Percentiles rank a stretch among this genome's conserved stretches.
Conservation (phyloP, 2,888 invertebrate species). For the Mamestra brassicae region DNA sequence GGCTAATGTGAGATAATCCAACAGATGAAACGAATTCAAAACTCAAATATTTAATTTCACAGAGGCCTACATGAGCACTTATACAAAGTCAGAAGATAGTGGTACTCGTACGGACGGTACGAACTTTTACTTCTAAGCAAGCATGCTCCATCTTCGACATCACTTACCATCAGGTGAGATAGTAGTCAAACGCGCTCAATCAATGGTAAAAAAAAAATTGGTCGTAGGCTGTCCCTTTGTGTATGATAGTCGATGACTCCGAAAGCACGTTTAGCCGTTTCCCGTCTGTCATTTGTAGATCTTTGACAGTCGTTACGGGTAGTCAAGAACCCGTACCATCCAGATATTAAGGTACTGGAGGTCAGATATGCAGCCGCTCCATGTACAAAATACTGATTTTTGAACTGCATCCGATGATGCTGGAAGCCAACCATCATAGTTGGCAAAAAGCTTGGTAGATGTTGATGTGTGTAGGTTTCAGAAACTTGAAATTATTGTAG, state of each 20-base stretch:
- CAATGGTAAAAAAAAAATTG: too few species aligned
- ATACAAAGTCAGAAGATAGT: too few species aligned
- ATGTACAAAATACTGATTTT: neutral
- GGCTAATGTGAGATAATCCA: neutral
- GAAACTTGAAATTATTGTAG: neutral
- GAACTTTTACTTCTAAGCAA: too few species aligned
- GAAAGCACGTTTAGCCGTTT: neutral
- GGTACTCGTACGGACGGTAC: too few species aligned
- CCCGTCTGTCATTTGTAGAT: neutral
- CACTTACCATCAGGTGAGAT: too few species aligned
- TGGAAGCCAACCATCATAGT: neutral
- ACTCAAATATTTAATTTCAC: too few species aligned
- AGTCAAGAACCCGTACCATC: neutral
- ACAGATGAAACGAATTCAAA: neutral
- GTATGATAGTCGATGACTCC: neutral
- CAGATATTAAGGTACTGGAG: neutral
- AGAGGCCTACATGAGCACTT: too few species aligned
- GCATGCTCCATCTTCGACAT: too few species aligned
- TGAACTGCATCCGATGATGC: neutral
- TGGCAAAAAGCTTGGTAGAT: too few species aligned
- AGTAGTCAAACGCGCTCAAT: too few species aligned
- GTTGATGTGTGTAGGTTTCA: neutral
- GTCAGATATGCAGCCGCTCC: too few species aligned
- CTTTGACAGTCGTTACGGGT: neutral
- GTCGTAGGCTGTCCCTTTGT: too few species aligned